These are phyloP conservation scores for Bergia puertoricense DNA, from an alignment of 92 coral and sea anemone species.

Conservation along the genomic window DNA sequence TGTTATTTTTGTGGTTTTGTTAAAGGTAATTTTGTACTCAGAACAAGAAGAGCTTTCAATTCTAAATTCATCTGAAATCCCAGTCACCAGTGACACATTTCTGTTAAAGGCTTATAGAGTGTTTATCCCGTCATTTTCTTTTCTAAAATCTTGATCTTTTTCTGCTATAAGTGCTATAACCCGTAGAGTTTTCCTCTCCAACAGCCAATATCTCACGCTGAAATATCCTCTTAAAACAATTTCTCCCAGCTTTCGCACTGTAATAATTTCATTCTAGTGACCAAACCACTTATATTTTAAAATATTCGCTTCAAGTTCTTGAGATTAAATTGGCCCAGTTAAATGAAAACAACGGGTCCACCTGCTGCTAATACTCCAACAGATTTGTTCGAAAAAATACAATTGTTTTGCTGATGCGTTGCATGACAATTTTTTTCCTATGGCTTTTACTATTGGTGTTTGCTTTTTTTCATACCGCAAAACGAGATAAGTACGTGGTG, in stretches of 20 bases:
- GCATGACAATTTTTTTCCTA: background rate
- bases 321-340: background rate
- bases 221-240: background rate
- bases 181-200: background rate
- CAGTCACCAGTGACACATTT: background rate
- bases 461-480: background rate
- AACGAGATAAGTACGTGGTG: constrained; percentile 9
- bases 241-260: background rate
- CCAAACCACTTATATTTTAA: background rate
- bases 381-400: background rate
- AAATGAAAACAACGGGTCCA: background rate
- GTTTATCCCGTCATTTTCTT: background rate
- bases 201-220: background rate
- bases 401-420: constrained; percentile 2
- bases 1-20: background rate
- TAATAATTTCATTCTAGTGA: background rate
- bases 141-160: background rate
- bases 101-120: background rate
- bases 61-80: background rate
- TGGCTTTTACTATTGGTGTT: background rate
- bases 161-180: too few relatives aligned
- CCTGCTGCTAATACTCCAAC: constrained; percentile 14
- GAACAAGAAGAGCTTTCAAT: background rate
- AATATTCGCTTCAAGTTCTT: background rate
- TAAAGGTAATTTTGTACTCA: background rate